A percentile compares a stretch with the other conserved stretches of the same genome.
phyloP scores from a whole-genome alignment of 1,140 invertebrate species.

The Tetragnatha versicolor region DNA sequence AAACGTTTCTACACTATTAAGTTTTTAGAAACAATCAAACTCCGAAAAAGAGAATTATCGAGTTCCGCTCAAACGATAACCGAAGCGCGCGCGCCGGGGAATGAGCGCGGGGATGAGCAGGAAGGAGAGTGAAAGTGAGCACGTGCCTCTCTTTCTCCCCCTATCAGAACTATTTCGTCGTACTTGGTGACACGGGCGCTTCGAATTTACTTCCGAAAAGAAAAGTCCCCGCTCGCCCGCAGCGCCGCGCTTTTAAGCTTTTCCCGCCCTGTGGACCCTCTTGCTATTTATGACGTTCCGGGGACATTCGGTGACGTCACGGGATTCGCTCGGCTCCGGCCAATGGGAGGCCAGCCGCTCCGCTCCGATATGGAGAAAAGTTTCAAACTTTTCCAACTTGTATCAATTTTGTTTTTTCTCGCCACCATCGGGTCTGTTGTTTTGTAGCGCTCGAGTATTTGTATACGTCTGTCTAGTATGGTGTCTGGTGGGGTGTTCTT shows the following conservation, averaged over 20 bases:
- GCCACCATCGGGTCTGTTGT: too few species aligned
- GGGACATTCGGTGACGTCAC: conserved; percentile 41
- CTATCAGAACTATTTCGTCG: conserved; percentile 24
- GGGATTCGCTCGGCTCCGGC: conserved; percentile 24
- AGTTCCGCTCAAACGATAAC: too few species aligned
- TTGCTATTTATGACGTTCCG: conserved; percentile 43
- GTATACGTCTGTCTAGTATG: too few species aligned
- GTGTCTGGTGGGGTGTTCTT: too few species aligned
- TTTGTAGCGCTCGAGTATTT: too few species aligned
- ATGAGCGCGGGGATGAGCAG: neutral
- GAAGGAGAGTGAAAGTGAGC: neutral
- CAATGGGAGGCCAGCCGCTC: conserved; percentile 16
- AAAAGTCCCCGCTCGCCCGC: conserved; percentile 30
- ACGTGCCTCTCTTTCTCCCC: conserved; percentile 12
- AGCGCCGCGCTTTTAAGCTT: conserved; percentile 52
- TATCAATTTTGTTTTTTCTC: too few species aligned
- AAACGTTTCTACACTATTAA: too few species aligned
- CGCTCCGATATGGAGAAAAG: conserved; percentile 34
- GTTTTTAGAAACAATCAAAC: too few species aligned
- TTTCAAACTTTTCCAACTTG: conserved; percentile 14
- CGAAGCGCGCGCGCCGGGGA: too few species aligned
- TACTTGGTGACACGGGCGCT: conserved; percentile 39
- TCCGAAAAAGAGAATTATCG: too few species aligned
- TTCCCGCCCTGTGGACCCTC: conserved; percentile 36
- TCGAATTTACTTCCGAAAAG: conserved; percentile 42